Conservation (phyloP, 23 tunicate species). For the Clavelina lepadiformis region DNA sequence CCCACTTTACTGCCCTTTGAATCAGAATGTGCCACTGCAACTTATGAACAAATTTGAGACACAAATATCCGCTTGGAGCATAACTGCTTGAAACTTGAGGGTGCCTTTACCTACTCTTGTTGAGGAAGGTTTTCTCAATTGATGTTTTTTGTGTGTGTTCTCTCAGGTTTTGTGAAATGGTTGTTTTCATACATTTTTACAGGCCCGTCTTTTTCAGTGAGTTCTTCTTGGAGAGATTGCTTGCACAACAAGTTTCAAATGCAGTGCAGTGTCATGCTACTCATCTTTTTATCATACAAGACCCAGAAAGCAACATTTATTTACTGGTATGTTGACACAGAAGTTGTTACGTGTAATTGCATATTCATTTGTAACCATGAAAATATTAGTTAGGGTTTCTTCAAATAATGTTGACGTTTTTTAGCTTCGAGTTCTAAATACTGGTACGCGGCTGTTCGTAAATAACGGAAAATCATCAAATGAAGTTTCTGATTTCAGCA, state of each 20-base stretch:
- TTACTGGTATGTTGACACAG: constrained; percentile 56
- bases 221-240: constrained; percentile 58
- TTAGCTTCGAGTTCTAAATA: constrained; percentile 45
- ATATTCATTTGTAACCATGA: no score
- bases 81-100: no score
- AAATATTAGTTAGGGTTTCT: neutral
- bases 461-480: constrained; percentile 30
- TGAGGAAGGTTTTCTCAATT: no score
- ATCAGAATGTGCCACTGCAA: no score
- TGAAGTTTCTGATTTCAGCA: neutral
- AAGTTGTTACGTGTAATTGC: no score
- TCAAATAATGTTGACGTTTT: neutral
- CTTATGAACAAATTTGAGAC: no score
- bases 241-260: constrained; percentile 50
- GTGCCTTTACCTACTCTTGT: no score
- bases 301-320: constrained; percentile 20
- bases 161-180: no score
- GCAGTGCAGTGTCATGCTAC: constrained; percentile 46
- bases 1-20: no score
- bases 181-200: constrained; percentile 29
- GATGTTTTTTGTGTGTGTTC: no score
- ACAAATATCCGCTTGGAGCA: no score
- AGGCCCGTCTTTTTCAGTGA: constrained; percentile 84
- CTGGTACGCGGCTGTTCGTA: constrained; percentile 35
- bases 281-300: constrained; percentile 49